Evolutionary conservation across 2,113 vertebrate genomes (phyloP).

Genomic region (Entosphenus tridentatus): DNA sequence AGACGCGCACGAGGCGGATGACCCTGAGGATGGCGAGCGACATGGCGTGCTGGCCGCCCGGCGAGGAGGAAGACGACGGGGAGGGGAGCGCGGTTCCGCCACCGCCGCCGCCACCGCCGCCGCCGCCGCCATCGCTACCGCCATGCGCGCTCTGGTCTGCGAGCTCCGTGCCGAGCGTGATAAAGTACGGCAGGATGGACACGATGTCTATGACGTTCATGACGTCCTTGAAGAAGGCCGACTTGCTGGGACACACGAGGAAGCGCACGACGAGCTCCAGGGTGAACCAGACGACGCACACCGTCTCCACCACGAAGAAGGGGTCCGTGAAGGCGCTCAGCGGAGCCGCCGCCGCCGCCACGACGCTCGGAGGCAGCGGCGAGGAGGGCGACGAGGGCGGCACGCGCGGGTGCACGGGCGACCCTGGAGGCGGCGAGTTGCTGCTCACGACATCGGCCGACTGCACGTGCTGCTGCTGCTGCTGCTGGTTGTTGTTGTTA

Average conservation of each 20-base stretch:
- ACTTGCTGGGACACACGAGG: conserved; percentile 38
- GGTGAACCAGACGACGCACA: conserved; percentile 76
- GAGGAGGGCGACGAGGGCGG: too few relatives aligned
- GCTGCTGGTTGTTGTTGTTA: too few relatives aligned
- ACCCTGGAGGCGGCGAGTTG: too few relatives aligned
- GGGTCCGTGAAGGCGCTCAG: conserved; percentile 35
- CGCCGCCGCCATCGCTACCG: too few relatives aligned
- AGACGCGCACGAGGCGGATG: conserved; percentile 47
- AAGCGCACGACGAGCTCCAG: conserved; percentile 53
- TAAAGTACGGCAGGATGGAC: conserved; percentile 66
- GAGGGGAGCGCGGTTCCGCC: too few relatives aligned
- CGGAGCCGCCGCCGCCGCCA: conserved; percentile 11
- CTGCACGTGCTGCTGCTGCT: too few relatives aligned
- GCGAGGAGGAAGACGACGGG: too few relatives aligned
- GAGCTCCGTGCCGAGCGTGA: conserved; percentile 54
- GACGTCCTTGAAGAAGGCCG: conserved; percentile 52
- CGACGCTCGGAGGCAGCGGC: too few relatives aligned
- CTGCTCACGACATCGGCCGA: too few relatives aligned
- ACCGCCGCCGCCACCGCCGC: too few relatives aligned
- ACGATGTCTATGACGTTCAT: conserved; percentile 84
- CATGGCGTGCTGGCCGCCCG: conserved; percentile 30
- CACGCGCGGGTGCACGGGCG: too few relatives aligned
- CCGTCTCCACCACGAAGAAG: conserved; percentile 59
- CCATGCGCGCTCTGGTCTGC: conserved; percentile 27
- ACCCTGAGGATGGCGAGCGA: conserved; percentile 54